These are phyloP conservation scores for Thunnus thynnus DNA, from an alignment of 2,113 vertebrate species.

Conservation along the genomic window DNA sequence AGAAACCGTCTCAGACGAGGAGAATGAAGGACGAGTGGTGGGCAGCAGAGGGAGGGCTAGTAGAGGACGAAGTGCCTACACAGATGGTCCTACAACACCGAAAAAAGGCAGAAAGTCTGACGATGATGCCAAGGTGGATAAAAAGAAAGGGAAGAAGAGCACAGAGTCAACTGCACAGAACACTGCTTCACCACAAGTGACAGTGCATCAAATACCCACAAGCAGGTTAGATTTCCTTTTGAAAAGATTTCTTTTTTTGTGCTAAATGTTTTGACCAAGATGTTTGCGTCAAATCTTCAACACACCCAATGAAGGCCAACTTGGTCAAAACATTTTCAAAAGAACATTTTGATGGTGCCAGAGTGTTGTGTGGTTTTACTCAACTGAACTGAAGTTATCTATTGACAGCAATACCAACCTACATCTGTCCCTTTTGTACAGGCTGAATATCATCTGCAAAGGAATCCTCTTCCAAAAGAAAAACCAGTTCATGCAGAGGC, in stretches of 20 bases:
- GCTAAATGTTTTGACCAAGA: not conserved
- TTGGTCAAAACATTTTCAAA: not conserved
- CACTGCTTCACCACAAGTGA: slow-evolving; percentile 83
- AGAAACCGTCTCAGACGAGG: slow-evolving; percentile 76
- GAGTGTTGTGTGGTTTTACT: too few species aligned
- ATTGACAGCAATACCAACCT: slow-evolving; percentile 1
- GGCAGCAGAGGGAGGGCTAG: slow-evolving; percentile 81
- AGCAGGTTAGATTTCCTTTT: slow-evolving; percentile 86
- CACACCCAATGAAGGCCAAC: too few species aligned
- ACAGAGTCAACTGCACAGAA: slow-evolving; percentile 73
- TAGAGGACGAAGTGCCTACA: slow-evolving; percentile 83
- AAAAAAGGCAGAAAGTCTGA: slow-evolving; percentile 83
- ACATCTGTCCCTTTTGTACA: slow-evolving; percentile 65
- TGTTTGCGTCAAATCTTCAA: not conserved
- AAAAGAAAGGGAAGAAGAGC: slow-evolving; percentile 92
- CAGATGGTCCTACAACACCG: slow-evolving; percentile 74
- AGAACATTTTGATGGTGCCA: not conserved
- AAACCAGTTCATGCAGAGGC: slow-evolving; percentile 96
- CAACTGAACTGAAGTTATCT: too few species aligned
- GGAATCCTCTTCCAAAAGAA: slow-evolving; percentile 94
- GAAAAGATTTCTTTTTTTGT: not conserved
- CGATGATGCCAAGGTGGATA: slow-evolving; percentile 83
- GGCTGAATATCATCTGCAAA: slow-evolving; percentile 95
- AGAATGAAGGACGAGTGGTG: slow-evolving; percentile 82
- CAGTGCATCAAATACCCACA: slow-evolving; percentile 91